Evolutionary conservation across 2,888 invertebrate genomes (phyloP).

Genomic region (Cephus nigrinus): DNA sequence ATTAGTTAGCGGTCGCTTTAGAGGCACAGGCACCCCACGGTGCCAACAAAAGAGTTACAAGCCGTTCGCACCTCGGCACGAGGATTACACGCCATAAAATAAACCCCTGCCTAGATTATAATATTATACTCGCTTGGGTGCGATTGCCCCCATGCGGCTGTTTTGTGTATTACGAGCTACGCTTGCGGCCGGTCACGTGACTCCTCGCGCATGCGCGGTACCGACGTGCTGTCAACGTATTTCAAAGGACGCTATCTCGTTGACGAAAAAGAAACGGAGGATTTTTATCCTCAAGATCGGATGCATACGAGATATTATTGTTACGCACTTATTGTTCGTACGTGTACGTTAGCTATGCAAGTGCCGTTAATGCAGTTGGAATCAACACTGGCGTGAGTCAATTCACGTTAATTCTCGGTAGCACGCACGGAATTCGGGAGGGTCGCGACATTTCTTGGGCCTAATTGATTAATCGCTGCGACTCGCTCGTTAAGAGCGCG

Average conservation of each 20-base stretch:
- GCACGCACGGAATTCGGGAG: conserved; percentile 29
- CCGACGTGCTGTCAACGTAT: not conserved
- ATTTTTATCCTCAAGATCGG: not conserved
- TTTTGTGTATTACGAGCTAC: not conserved
- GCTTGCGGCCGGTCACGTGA: conserved; percentile 24
- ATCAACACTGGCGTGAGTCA: not conserved
- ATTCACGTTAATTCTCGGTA: not conserved
- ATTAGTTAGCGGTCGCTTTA: conserved; percentile 60
- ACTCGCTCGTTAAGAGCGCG: conserved; percentile 44
- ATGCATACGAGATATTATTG: not conserved
- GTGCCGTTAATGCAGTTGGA: not conserved
- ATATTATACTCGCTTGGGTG: conserved; percentile 46
- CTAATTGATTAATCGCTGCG: conserved; percentile 56
- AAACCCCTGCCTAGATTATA: conserved; percentile 58
- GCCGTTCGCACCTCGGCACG: conserved; percentile 63
- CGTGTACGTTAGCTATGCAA: not conserved
- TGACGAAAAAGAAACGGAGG: not conserved
- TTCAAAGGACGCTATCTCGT: not conserved
- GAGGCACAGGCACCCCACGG: conserved; percentile 56
- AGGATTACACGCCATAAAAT: conserved; percentile 62
- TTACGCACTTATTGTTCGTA: not conserved
- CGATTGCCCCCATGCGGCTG: not conserved
- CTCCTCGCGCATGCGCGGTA: conserved; percentile 36
- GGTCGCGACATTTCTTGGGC: conserved; percentile 34
- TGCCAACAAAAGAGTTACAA: conserved; percentile 62